Percentiles rank a stretch among this genome's conserved stretches.
Evolutionary conservation across 2,797 vertebrate species (phyloP).

Genomic region (Parambassis ranga): DNA sequence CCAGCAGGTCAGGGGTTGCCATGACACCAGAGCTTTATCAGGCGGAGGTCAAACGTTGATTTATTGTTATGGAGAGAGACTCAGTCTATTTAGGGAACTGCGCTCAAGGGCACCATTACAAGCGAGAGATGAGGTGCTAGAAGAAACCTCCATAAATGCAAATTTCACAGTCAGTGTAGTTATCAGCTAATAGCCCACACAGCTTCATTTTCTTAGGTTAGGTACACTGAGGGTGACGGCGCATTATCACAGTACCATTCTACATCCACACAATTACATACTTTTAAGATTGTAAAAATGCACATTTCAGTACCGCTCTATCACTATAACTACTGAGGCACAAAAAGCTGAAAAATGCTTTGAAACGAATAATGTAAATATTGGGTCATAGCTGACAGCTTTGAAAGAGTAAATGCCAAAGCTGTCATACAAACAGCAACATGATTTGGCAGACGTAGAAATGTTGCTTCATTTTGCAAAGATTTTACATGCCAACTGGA

Average conservation of each 20-base stretch:
- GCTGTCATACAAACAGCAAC: not conserved
- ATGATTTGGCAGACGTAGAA: not conserved
- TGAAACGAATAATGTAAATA: not conserved
- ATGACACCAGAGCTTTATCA: slow-evolving; percentile 48
- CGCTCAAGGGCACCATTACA: slow-evolving; percentile 57
- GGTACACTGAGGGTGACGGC: slow-evolving; percentile 42
- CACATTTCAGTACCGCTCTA: not conserved
- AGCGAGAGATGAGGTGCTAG: slow-evolving; percentile 53
- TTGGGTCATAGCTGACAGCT: not conserved
- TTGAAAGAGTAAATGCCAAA: not conserved
- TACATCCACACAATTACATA: slow-evolving; percentile 26
- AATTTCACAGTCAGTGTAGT: slow-evolving; percentile 43
- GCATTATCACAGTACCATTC: slow-evolving; percentile 23
- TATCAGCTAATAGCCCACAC: slow-evolving; percentile 45
- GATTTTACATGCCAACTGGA: not conserved
- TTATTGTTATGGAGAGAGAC: slow-evolving; percentile 49
- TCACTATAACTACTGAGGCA: not conserved
- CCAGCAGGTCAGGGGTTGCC: slow-evolving; percentile 61
- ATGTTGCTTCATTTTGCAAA: not conserved
- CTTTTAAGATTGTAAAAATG: slow-evolving; percentile 9
- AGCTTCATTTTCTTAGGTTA: slow-evolving; percentile 44
- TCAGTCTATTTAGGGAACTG: slow-evolving; percentile 48
- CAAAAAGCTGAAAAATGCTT: not conserved
- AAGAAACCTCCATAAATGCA: slow-evolving; percentile 45
- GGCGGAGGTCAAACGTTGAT: slow-evolving; percentile 59